Percentiles rank a stretch among this genome's conserved stretches.
These are phyloP conservation scores for Himalopsyche tibetana DNA, from an alignment of 2,888 invertebrate genomes.

Conservation along the genomic window DNA sequence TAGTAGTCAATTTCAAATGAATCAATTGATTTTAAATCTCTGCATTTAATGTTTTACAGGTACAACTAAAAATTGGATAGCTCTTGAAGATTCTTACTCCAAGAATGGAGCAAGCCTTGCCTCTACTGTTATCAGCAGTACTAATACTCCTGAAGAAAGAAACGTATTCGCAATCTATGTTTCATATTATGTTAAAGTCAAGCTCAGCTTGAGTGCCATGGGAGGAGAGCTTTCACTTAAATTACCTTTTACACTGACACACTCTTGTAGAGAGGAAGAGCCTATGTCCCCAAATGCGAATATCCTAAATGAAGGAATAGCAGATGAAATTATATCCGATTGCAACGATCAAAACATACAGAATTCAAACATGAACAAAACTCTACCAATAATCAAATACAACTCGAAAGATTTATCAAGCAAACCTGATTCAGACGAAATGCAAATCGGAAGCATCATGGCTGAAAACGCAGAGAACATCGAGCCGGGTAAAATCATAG, in stretches of 20 bases:
- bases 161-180: slow-evolving; percentile 95
- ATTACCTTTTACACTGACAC: slow-evolving; percentile 87
- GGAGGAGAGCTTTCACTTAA: slow-evolving; percentile 88
- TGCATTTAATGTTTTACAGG: slow-evolving; percentile 74
- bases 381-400: slow-evolving; percentile 70
- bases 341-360: slow-evolving; percentile 70
- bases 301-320: slow-evolving; percentile 73
- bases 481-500: slow-evolving; percentile 71
- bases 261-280: slow-evolving; percentile 82
- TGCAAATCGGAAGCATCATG: slow-evolving; percentile 68
- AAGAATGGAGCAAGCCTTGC: slow-evolving; percentile 81
- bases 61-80: slow-evolving; percentile 93
- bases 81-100: slow-evolving; percentile 89
- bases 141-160: slow-evolving; percentile 82
- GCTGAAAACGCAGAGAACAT: slow-evolving; percentile 75
- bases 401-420: slow-evolving; percentile 46
- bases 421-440: slow-evolving; percentile 53
- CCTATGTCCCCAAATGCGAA: slow-evolving; percentile 68
- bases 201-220: slow-evolving; percentile 87
- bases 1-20: neutral
- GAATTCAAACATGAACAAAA: slow-evolving; percentile 69
- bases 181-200: slow-evolving; percentile 93
- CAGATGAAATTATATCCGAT: slow-evolving; percentile 75
- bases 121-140: slow-evolving; percentile 77
- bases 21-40: slow-evolving; percentile 9